These are phyloP conservation scores for Pipistrellus pipistrellus DNA, from an alignment of 2,797 vertebrate genomes.

Conservation along the genomic window DNA sequence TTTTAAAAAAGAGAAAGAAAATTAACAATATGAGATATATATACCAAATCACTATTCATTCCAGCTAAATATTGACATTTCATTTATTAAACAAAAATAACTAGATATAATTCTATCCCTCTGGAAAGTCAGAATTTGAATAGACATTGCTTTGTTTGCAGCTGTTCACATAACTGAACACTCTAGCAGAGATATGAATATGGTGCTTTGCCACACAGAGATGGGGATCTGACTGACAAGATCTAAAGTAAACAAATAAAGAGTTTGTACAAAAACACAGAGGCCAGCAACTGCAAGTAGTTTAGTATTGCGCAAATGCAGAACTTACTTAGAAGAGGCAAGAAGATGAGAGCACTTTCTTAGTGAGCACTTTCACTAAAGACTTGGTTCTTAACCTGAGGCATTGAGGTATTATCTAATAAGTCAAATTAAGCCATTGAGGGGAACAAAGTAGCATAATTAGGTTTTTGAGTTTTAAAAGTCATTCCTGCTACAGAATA, in stretches of 20 bases:
- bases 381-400: neutral
- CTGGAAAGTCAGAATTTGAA: conserved; percentile 33
- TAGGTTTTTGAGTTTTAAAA: conserved; percentile 51
- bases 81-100: conserved; percentile 61
- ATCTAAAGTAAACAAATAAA: neutral
- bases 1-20: conserved; percentile 44
- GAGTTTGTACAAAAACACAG: neutral
- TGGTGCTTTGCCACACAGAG: neutral
- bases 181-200: neutral
- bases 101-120: conserved; percentile 15
- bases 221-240: neutral
- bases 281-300: neutral
- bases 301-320: neutral
- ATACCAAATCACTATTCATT: conserved; percentile 16
- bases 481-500: neutral
- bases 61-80: conserved; percentile 32
- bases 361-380: neutral
- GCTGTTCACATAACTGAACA: neutral
- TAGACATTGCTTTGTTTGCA: neutral
- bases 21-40: neutral
- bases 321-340: conserved; percentile 40
- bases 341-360: neutral
- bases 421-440: neutral
- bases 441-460: conserved; percentile 8
- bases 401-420: conserved; percentile 24